phyloP scores from a whole-genome alignment of 2,113 vertebrate genomes.

The Poicephalus gulielmi region DNA sequence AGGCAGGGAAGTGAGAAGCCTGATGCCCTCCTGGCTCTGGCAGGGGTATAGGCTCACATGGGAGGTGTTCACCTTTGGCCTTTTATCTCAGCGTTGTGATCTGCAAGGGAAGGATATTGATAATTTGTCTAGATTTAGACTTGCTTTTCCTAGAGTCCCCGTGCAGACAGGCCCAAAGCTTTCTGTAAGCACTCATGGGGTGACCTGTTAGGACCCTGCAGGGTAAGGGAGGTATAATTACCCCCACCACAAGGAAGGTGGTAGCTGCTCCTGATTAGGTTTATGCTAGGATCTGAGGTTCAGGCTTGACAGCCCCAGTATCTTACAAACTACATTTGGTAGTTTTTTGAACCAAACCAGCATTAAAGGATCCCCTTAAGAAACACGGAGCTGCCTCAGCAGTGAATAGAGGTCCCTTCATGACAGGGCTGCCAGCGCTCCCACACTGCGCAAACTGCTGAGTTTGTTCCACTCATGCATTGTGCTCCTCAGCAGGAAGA shows the following conservation, averaged over 20 bases:
- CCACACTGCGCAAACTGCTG: neutral
- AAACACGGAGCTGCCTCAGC: neutral
- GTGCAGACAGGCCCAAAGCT: neutral
- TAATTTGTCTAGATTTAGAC: neutral
- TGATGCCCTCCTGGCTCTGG: neutral
- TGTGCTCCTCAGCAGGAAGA: neutral
- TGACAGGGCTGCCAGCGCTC: neutral
- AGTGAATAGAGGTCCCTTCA: neutral
- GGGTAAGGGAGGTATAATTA: neutral
- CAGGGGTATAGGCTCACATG: neutral
- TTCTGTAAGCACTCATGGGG: neutral
- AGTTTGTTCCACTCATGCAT: neutral
- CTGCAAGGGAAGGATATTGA: neutral
- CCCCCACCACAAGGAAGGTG: neutral
- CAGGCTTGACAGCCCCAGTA: neutral
- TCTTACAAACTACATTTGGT: neutral
- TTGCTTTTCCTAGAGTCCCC: neutral
- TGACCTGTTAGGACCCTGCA: neutral
- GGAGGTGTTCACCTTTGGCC: slow-evolving; percentile 10
- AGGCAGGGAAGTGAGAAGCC: neutral
- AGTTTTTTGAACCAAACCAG: neutral
- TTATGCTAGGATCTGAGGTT: neutral
- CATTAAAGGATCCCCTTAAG: neutral
- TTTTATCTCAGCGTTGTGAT: neutral
- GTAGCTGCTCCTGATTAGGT: neutral